Percentiles rank a stretch among this genome's conserved stretches.
phyloP scores from a whole-genome alignment of 2,797 vertebrate genomes.

The Thamnophis elegans region DNA sequence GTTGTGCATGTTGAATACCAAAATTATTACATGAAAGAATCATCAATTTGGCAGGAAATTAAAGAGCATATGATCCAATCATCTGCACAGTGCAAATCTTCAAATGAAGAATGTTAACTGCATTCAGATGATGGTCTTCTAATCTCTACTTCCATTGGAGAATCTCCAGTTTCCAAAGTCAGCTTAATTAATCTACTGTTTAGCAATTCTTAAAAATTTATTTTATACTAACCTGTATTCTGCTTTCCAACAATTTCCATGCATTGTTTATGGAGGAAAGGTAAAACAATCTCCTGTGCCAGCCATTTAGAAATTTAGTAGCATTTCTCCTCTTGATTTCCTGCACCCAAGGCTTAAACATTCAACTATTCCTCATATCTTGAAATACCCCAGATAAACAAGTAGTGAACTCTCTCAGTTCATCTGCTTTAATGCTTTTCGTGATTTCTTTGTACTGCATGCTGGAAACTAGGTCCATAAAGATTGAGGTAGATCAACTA shows the following conservation, averaged over 20 bases:
- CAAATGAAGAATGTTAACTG: neutral
- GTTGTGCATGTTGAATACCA: neutral
- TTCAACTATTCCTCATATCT: neutral
- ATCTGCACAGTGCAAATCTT: neutral
- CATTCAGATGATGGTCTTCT: neutral
- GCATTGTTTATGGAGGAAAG: neutral
- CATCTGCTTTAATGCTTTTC: neutral
- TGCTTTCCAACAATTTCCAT: neutral
- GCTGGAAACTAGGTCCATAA: neutral
- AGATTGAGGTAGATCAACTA: neutral
- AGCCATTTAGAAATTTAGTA: neutral
- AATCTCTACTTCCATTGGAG: neutral
- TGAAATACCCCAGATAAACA: neutral
- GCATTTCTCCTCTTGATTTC: neutral
- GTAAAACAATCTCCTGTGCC: neutral
- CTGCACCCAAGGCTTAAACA: neutral
- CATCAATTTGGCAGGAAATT: neutral
- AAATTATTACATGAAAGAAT: neutral
- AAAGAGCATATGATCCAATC: neutral
- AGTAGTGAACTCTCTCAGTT: neutral
- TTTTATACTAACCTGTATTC: neutral
- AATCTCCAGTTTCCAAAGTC: neutral
- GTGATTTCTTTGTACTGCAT: neutral
- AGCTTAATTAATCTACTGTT: neutral
- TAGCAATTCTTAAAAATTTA: neutral